Evolutionary conservation across 2,113 vertebrate genomes (phyloP), one percentile per base, ranked within the genome.

Genomic region (Scalopus aquaticus): DNA sequence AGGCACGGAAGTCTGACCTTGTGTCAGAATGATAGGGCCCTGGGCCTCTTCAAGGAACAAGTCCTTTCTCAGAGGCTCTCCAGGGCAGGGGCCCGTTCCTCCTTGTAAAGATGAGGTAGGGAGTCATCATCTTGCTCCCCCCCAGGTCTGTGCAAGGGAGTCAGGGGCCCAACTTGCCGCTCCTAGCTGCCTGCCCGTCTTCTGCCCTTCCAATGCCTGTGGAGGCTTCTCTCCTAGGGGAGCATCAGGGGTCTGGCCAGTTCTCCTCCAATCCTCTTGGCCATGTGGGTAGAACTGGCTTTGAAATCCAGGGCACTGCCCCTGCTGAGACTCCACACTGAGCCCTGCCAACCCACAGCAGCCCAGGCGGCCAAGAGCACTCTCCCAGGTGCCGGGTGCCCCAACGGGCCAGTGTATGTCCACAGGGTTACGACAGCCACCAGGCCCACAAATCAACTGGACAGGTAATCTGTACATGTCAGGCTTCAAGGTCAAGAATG

Each of bases 331-430:
- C 72, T 65, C 30, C 39, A 0, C 51, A 67, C 72, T 87, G 88
- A 72, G 72, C 79, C 74, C 94, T 67, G 67, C 92, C 97, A 93
- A 92, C 92, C 85, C 20, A 81, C 76, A 96, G 83, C 1, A 30
- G 39, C 89, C 44, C 54, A 15, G 1, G 0, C 46, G 62, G 93
- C 62, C 32, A 78, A 82, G 87, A 91, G 46, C 11, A 44, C 80
- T 30, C 56, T 54, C 93, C 49, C 58, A 46, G 9, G 39, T 44
- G 42, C 72, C 20, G 60, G 90, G 24, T 54, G 4, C 42, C 60
- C 10, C 7, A 46, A 8, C 60, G 56, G 49, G 26, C 37, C 6
- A 16, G 28, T 19, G 56, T 74, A 35, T 15, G 6, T 22, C 60
- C 77, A 49, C 1, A 30, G 65, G 49, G 32, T 58, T 60, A 70